phyloP scores from a whole-genome alignment of 2,888 invertebrate genomes.

The Autographa pulchrina region DNA sequence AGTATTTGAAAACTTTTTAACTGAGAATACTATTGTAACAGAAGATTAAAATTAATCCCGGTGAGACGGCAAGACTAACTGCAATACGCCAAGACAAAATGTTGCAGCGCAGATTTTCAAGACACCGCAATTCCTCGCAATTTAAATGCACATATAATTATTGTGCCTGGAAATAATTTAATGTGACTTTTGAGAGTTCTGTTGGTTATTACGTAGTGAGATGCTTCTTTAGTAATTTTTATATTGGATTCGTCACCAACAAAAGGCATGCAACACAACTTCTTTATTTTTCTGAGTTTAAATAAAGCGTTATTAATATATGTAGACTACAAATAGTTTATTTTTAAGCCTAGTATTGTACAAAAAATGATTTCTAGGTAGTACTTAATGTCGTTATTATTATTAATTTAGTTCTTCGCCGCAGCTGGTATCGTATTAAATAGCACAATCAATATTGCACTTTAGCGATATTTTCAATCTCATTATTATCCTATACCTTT shows the following conservation, averaged over 20 bases:
- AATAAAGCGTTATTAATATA: too few species aligned
- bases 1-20: constrained; percentile 52
- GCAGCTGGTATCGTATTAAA: too few species aligned
- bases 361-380: background rate
- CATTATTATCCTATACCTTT: too few species aligned
- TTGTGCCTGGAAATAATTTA: constrained; percentile 46
- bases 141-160: constrained; percentile 54
- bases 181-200: constrained; percentile 27
- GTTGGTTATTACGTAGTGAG: constrained; percentile 14
- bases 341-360: background rate
- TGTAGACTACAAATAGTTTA: too few species aligned
- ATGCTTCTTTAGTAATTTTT: constrained; percentile 7
- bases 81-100: constrained; percentile 50
- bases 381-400: too few species aligned
- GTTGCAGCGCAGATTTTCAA: constrained; percentile 45
- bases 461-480: too few species aligned
- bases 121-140: constrained; percentile 49
- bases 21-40: constrained; percentile 51
- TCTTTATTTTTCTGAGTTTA: too few species aligned
- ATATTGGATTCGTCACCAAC: background rate
- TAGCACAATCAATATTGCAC: background rate
- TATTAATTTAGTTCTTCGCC: too few species aligned
- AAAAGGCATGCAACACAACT: background rate
- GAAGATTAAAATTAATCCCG: constrained; percentile 60
- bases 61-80: constrained; percentile 46